Base-by-base conservation (phyloP, 2,888 invertebrate genomes). In the Patella caerulea region DNA sequence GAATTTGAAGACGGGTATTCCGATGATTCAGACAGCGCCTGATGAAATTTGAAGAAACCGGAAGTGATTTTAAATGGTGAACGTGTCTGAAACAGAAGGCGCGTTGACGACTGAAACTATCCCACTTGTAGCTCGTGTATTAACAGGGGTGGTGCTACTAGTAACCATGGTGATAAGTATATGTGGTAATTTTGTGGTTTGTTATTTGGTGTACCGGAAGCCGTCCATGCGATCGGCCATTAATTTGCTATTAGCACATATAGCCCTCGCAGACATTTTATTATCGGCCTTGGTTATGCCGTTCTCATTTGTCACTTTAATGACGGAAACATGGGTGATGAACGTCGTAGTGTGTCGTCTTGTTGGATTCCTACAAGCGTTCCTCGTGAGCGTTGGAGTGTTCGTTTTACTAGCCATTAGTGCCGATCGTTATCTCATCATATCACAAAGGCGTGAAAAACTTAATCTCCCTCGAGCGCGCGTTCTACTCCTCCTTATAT, bases 191-290 rank as follows among this genome's bases (percentile, higher is more conserved):
- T 74, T 79, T 12, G 72, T 89, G n/a, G 84, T 88, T 15, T 89
- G 89, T 75, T 75, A 87, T 24, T 83, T 90, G 29, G 88, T 90
- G 17, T 86, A 86, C 74, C 84, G 86, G 34, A 88, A 89, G 78
- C 84, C 87, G 0, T 82, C 87, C 53, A 90, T 90, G 90, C 81
- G 89, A 14, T 90, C 90, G 0, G 87, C 88, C 69, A 90, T 90
- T 77, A 90, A 90, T 78, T 77, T 90, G 11, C 81, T 90, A 9
- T 81, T 90, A 52, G 87, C 89, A 14, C 87, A 86, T 76, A 85
- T 90, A 83, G 89, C 90, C 11, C 69, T 87, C 2, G 82, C 86
- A 52, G 86, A 90, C 77, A 81, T 88, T 7, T 59, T 86, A 7
- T 80, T 88, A 0, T 78, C 86, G 17, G 17, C 81, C 7, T n/a